Conservation (phyloP, 2,888 invertebrate genomes). For the Dasysyrphus albostriatus region DNA sequence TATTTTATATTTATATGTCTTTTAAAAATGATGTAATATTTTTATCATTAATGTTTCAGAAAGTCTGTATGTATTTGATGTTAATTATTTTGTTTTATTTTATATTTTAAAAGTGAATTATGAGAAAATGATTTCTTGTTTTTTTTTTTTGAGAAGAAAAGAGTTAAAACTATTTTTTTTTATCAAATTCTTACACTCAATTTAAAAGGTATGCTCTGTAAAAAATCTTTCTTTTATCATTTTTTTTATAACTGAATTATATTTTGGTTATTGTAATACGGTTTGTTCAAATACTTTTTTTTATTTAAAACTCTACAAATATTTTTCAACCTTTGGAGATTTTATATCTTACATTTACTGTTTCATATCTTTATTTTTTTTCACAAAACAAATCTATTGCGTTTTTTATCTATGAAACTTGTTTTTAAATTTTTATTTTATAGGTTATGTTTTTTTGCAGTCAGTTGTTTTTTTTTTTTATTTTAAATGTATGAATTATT, state of each 20-base stretch:
- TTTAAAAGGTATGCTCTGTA: slow-evolving; percentile 66
- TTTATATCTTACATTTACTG: slow-evolving; percentile 63
- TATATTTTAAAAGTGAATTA: slow-evolving; percentile 42
- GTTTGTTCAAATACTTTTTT: slow-evolving; percentile 31
- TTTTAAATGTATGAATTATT: slow-evolving; percentile 33
- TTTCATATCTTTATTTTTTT: slow-evolving; percentile 18
- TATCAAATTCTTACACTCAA: slow-evolving; percentile 51
- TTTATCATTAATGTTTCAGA: slow-evolving; percentile 44
- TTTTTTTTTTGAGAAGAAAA: slow-evolving; percentile 44
- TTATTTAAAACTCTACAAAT: slow-evolving; percentile 58
- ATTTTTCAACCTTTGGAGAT: slow-evolving; percentile 74
- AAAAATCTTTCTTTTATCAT: slow-evolving; percentile 49
- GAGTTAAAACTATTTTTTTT: slow-evolving; percentile 42
- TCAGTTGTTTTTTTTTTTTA: slow-evolving; percentile 52
- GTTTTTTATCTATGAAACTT: slow-evolving; percentile 60
- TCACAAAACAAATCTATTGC: slow-evolving; percentile 30
- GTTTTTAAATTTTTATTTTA: slow-evolving; percentile 27
- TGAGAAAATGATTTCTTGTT: slow-evolving; percentile 39
- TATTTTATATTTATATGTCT: slow-evolving; percentile 54
- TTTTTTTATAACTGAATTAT: slow-evolving; percentile 14
- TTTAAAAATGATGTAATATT: slow-evolving; percentile 27
- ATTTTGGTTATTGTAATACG: slow-evolving; percentile 49
- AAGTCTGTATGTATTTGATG: slow-evolving; percentile 36
- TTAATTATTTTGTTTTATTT: neutral
- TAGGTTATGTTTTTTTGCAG: slow-evolving; percentile 64